Conservation (phyloP, 2,797 vertebrate species). For the Naso thynnoides region DNA sequence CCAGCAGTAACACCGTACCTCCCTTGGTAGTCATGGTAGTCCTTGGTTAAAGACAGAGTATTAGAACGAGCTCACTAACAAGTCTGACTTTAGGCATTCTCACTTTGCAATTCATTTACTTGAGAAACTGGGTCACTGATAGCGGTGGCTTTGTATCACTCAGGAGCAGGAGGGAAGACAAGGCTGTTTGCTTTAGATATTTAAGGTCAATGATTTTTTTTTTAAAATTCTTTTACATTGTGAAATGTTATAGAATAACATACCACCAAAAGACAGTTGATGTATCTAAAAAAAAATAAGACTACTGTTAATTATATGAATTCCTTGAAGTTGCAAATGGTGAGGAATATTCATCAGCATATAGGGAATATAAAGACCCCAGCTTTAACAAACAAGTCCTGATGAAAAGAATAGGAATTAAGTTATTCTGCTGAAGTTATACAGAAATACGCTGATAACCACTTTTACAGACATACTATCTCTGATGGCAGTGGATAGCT, state of each 20-base stretch:
- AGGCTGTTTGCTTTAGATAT: conserved; percentile 51
- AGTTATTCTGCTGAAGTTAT: neutral
- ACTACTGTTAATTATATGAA: neutral
- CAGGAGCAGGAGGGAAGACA: conserved; percentile 37
- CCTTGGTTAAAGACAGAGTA: conserved; percentile 54
- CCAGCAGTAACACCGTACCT: conserved; percentile 29
- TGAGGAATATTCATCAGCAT: neutral
- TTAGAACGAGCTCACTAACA: conserved; percentile 55
- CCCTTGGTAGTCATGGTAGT: conserved; percentile 52
- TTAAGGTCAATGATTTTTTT: conserved; percentile 21
- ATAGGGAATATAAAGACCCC: neutral
- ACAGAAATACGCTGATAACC: neutral
- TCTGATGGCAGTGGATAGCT: neutral
- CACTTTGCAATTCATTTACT: conserved; percentile 73
- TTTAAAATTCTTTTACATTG: conserved; percentile 22
- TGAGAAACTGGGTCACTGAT: conserved; percentile 80
- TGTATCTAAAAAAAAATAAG: no score
- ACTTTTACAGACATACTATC: neutral
- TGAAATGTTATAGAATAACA: conserved; percentile 15
- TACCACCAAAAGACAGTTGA: neutral
- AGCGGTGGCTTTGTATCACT: conserved; percentile 63
- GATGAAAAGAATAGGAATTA: neutral
- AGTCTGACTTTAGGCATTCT: conserved; percentile 72
- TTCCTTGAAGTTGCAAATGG: neutral
- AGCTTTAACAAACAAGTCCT: neutral